Percentiles rank a stretch among this genome's conserved stretches.
phyloP scores from a whole-genome alignment of 2,888 invertebrate species.

The Leptarthrus brevirostris region DNA sequence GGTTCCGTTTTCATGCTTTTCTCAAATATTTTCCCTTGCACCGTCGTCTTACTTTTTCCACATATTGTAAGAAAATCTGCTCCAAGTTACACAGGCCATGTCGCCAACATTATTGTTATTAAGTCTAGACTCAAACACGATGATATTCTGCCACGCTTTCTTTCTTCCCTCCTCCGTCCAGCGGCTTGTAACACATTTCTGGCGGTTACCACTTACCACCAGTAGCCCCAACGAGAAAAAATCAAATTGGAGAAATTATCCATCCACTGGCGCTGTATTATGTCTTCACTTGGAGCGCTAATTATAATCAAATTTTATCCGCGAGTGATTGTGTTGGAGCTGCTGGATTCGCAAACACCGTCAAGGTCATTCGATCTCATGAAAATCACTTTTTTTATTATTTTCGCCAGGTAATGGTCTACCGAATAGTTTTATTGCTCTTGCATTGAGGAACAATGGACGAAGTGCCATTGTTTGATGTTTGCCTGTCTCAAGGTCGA shows the following conservation, averaged over 20 bases:
- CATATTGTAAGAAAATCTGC: neutral
- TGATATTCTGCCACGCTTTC: slow-evolving; percentile 15
- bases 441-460: no score
- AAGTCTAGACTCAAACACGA: slow-evolving; percentile 24
- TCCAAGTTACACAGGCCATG: neutral
- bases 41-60: neutral
- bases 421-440: no score
- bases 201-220: neutral
- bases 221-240: neutral
- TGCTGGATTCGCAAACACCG: neutral
- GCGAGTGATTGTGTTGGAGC: neutral
- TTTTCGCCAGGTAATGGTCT: neutral
- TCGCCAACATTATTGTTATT: slow-evolving; percentile 33
- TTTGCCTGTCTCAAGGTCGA: slow-evolving; percentile 33
- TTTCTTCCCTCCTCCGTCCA: neutral
- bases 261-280: neutral
- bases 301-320: slow-evolving; percentile 30
- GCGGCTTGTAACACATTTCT: neutral
- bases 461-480: neutral
- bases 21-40: neutral
- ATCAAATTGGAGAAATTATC: neutral
- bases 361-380: neutral
- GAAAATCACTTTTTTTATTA: neutral
- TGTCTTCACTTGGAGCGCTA: neutral
- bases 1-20: neutral